Conservation (phyloP, 2,888 invertebrate genomes). For the Ichneumon xanthorius region DNA sequence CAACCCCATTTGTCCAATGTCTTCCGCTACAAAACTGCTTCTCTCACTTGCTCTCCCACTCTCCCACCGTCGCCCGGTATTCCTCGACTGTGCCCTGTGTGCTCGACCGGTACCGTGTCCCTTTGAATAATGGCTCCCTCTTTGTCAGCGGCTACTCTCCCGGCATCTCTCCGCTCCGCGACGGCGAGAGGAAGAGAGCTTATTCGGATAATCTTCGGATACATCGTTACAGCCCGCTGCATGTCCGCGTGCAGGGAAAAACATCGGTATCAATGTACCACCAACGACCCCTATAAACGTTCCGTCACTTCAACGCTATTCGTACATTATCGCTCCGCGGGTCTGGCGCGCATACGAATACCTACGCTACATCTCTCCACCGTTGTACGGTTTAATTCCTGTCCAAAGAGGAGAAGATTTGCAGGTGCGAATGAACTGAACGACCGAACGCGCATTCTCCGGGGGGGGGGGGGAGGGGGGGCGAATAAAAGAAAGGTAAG, state of each 20-base stretch:
- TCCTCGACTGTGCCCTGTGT: constrained; percentile 66
- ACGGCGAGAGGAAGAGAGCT: constrained; percentile 23
- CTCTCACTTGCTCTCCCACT: constrained; percentile 68
- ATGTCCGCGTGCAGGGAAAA: constrained; percentile 13
- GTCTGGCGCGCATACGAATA: background rate
- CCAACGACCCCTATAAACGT: constrained; percentile 12
- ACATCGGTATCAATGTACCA: constrained; percentile 18
- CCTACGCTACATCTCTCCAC: background rate
- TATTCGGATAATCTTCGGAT: constrained; percentile 55
- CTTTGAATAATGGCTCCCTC: constrained; percentile 80
- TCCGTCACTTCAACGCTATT: background rate
- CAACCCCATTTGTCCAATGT: constrained; percentile 84
- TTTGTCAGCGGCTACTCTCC: constrained; percentile 73
- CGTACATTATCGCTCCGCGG: background rate
- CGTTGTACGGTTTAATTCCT: background rate
- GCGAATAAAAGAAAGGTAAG: constrained; percentile 44
- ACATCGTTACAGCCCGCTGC: background rate
- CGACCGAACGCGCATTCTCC: constrained; percentile 35
- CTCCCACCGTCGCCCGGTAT: constrained; percentile 31
- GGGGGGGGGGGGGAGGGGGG: background rate
- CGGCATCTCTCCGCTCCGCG: constrained; percentile 10
- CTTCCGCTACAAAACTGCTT: constrained; percentile 83
- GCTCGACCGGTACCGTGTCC: constrained; percentile 71
- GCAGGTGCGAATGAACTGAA: constrained; percentile 57
- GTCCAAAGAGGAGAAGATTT: background rate